Percentiles rank a stretch among this genome's conserved stretches.
Conservation (phyloP, 2,797 vertebrate species). For the Discoglossus pictus region DNA sequence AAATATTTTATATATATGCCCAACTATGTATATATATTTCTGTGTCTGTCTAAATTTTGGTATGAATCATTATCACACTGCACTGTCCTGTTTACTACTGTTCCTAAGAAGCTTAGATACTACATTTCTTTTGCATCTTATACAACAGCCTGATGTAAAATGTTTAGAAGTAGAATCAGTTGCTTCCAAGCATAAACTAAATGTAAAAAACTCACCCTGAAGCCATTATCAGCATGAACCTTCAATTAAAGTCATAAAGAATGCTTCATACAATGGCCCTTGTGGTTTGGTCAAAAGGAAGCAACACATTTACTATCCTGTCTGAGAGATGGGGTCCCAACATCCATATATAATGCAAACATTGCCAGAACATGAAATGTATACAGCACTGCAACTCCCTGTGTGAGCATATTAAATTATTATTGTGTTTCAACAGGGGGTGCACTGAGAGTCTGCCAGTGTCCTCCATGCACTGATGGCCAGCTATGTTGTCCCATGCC, state of each 20-base stretch:
- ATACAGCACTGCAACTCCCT: conserved; percentile 56
- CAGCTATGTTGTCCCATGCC: conserved; percentile 55
- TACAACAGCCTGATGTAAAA: background rate
- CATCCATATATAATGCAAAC: conserved; percentile 46
- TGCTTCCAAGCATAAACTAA: conserved; percentile 56
- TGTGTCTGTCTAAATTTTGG: too few relatives aligned
- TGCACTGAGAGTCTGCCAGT: conserved; percentile 46
- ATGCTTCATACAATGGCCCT: conserved; percentile 54
- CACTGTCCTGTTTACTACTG: too few relatives aligned
- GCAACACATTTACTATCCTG: conserved; percentile 25
- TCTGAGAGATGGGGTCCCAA: conserved; percentile 26
- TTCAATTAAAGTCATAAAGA: conserved; percentile 67
- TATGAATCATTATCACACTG: too few relatives aligned
- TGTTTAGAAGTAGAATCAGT: conserved; percentile 60
- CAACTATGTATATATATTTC: too few relatives aligned
- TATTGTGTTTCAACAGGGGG: conserved; percentile 61
- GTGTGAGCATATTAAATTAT: conserved; percentile 68
- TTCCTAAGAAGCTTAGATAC: too few relatives aligned
- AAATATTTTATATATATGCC: too few relatives aligned
- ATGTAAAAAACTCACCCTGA: conserved; percentile 61
- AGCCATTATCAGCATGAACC: conserved; percentile 65
- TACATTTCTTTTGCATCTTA: conserved; percentile 1
- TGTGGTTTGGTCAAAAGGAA: conserved; percentile 62
- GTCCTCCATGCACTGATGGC: conserved; percentile 56
- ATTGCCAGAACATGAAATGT: conserved; percentile 31